Evolutionary conservation across 64 coral and sea anemone species (phyloP), one percentile per base, ranked within the genome.

Genomic region (Actinia equina): DNA sequence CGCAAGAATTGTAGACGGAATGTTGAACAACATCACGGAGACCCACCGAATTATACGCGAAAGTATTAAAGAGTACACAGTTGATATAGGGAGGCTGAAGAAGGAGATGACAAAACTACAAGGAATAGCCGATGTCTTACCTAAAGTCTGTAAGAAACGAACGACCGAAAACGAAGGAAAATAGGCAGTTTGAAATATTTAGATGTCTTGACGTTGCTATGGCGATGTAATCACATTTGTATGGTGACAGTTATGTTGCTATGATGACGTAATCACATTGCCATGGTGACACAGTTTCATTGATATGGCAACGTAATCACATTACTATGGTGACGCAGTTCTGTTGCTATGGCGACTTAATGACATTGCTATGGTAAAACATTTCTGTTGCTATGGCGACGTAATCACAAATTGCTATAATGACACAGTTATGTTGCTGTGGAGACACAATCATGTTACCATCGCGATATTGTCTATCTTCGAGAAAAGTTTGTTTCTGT

Each of bases 21-120:
- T 78, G 77, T 52, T 92, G 16, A 44, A 37, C 2, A 30, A 45
- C 25, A 85, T 92, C 22, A 85, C 86, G 53, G 19, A 41, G n/a
- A 65, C 77, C 18, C 61, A 86, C 0, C 17, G 18, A 5, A 52
- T 76, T 9, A 71, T 92, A 17, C 59, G 65, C 5, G 77, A 92
- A 18, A 87, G 52, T 26, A 87, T 92, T 10, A 82, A 3, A 41
- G 22, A 82, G 41, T 87, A 87, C 62, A 92, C 90, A 2, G 19
- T 92, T 16, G 77, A 92, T 81, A 27, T 92, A 46, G 27, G 17
- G 3, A 55, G 52, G 52, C 60, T 82, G 6, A 25, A 63, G 22
- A 79, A 45, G n/a, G 43, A 67, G 26, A 92, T 87, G 70, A 16
- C 51, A n/a, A 27, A 70, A 11, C 17, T 92, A 17, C 14, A 87